Evolutionary conservation across 2,113 vertebrate species (phyloP).

Genomic region (Bos javanicus): DNA sequence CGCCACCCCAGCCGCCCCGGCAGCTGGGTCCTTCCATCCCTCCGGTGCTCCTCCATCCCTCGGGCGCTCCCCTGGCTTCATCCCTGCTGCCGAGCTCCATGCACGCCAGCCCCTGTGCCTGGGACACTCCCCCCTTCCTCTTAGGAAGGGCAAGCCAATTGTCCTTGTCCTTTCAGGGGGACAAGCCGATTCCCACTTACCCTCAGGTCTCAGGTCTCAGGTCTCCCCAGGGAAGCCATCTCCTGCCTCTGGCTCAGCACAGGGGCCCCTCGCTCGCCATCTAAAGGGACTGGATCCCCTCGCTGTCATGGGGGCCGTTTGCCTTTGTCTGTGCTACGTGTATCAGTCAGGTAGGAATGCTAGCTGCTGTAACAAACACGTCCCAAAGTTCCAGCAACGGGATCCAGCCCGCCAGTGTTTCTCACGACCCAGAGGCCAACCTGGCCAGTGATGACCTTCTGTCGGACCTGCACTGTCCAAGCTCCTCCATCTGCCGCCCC

Average conservation of each 20-base stretch:
- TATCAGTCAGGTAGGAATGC: not conserved
- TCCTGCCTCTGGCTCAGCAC: not conserved
- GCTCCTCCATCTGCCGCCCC: not conserved
- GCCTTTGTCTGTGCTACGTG: no score
- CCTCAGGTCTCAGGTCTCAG: not conserved
- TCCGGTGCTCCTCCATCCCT: no score
- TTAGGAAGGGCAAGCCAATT: no score
- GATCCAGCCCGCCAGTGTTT: not conserved
- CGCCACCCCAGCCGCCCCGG: fast-evolving
- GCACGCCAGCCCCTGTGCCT: not conserved
- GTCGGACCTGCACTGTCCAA: not conserved
- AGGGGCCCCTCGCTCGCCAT: no score
- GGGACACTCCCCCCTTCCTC: not conserved
- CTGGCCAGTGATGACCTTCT: not conserved
- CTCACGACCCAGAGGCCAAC: not conserved
- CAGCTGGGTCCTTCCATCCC: not conserved
- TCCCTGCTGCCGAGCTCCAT: not conserved
- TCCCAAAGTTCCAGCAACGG: not conserved
- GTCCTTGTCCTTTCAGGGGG: not conserved
- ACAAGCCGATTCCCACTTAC: not conserved
- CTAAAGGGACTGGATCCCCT: not conserved
- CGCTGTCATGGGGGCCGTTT: fast-evolving
- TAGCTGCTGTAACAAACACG: not conserved
- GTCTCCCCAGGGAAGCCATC: not conserved
- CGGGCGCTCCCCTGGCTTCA: fast-evolving